Evolutionary conservation across 30 jellyfish, hydroid and myxozoan genomes (phyloP).

Genomic region (Chrysaora quinquecirrha): DNA sequence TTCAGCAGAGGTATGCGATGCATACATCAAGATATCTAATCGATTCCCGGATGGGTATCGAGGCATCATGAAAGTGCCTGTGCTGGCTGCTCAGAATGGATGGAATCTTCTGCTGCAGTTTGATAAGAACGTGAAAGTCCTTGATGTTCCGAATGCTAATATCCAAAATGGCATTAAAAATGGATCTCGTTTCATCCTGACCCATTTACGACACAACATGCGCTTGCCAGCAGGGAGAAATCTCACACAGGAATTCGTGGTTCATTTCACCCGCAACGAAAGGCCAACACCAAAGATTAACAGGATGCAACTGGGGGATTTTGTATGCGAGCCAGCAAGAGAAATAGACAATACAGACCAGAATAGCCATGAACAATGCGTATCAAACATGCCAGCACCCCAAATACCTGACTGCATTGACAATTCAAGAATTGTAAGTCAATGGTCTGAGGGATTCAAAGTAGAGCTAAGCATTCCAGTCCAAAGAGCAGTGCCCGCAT

Average conservation of each 20-base stretch:
- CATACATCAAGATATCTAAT: background rate
- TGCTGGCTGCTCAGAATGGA: background rate
- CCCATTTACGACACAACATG: conserved; percentile 36
- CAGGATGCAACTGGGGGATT: conserved; percentile 32
- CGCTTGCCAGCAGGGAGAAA: background rate
- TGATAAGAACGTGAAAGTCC: conserved; percentile 24
- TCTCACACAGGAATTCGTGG: conserved; percentile 14
- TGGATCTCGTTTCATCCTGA: conserved; percentile 19
- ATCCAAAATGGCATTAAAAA: conserved; percentile 28
- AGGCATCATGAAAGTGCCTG: conserved; percentile 31
- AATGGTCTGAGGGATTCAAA: background rate
- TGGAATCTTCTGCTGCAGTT: conserved; percentile 44
- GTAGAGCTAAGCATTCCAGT: conserved; percentile 30
- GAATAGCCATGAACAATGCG: background rate
- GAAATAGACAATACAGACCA: background rate
- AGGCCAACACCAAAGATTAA: conserved; percentile 38
- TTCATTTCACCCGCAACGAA: conserved; percentile 27
- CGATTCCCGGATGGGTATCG: conserved; percentile 56
- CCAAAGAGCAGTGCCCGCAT: conserved; percentile 10
- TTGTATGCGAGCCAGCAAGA: conserved; percentile 26
- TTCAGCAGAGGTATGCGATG: conserved; percentile 20
- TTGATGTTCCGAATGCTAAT: conserved; percentile 43
- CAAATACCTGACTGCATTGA: background rate
- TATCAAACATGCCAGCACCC: background rate
- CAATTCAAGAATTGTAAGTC: background rate